Evolutionary conservation across 2,113 vertebrate species (phyloP), one percentile per base, ranked within the genome.

Genomic region (Butorides virescens): DNA sequence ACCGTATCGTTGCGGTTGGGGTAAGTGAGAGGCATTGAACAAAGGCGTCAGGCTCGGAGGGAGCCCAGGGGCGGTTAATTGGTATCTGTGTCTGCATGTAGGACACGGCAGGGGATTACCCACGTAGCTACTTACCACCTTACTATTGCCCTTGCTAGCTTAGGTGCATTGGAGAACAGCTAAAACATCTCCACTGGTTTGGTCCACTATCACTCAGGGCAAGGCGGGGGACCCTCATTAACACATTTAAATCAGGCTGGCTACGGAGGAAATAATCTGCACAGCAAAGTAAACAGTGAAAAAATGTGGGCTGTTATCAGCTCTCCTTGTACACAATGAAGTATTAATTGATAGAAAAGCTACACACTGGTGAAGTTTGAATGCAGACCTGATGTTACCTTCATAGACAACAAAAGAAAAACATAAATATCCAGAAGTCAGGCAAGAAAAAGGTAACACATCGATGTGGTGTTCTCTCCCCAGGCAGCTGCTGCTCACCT

Each of bases 1-100:
- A 53, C 7, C 16, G 12, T 36, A 15, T 55, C 32, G 5, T 5
- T 85, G 23, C 0, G 0, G 7, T 2, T 86, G 25, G 14, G 58
- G 63, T 46, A 62, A 74, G 53, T 7, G 65, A 79, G 37, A 83
- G 36, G 14, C 55, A 20, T 39, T 0, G 0, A 59, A 67, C 9
- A 61, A 81, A 84, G 34, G 23, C 19, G 1, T 27, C 4, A 13
- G 63, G 55, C 42, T 75, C 5, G 4, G 20, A 72, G 44, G 30
- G 27, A 74, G 21, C 70, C 70, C 71, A 27, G 8, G 27, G 53
- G 73, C 79, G 32, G 26, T 70, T 86, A 79, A 44, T 52, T 2
- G 0, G 30, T 39, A 16, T 61, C 66, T 50, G 22, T 53, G 44
- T 10, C 22, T 7, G 5, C 36, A 52, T 2, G 2, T 19, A 36